Percentiles rank a stretch among this genome's conserved stretches.
phyloP scores from a whole-genome alignment of 2,888 invertebrate species.

The Rosalia funebris region DNA sequence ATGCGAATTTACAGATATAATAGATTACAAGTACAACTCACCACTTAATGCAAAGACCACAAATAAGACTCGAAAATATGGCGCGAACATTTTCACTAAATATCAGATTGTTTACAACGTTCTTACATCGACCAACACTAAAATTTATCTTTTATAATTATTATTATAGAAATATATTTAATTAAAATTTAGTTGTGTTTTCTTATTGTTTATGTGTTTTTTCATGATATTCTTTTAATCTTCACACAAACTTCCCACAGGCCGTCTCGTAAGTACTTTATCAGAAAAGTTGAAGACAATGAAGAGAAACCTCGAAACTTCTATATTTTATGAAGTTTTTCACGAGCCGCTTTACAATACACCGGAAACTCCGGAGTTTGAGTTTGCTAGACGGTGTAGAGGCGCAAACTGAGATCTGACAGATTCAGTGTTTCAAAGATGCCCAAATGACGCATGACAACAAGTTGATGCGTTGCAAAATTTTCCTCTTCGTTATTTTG shows the following conservation, averaged over 20 bases:
- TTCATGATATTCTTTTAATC: neutral
- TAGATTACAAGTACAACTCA: neutral
- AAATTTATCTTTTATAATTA: neutral
- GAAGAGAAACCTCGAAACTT: neutral
- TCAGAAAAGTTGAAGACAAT: neutral
- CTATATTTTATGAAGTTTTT: neutral
- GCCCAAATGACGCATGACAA: slow-evolving; percentile 42
- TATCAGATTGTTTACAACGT: neutral
- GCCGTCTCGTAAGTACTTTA: neutral
- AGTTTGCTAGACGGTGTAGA: slow-evolving; percentile 36
- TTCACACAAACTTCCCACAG: neutral
- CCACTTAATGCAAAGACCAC: neutral
- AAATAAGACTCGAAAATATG: neutral
- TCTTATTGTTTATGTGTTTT: neutral
- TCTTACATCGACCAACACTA: neutral
- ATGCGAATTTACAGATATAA: too few species aligned
- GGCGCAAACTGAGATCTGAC: slow-evolving; percentile 37
- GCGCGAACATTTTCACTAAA: neutral
- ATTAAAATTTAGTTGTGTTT: neutral
- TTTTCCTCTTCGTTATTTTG: neutral
- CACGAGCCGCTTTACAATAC: neutral
- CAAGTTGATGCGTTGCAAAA: slow-evolving; percentile 34
- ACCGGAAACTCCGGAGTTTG: slow-evolving; percentile 24
- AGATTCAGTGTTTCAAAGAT: slow-evolving; percentile 21
- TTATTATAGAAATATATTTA: neutral